Evolutionary conservation across 2,888 invertebrate genomes (phyloP), one percentile per base, ranked within the genome.

Genomic region (Rhingia campestris): DNA sequence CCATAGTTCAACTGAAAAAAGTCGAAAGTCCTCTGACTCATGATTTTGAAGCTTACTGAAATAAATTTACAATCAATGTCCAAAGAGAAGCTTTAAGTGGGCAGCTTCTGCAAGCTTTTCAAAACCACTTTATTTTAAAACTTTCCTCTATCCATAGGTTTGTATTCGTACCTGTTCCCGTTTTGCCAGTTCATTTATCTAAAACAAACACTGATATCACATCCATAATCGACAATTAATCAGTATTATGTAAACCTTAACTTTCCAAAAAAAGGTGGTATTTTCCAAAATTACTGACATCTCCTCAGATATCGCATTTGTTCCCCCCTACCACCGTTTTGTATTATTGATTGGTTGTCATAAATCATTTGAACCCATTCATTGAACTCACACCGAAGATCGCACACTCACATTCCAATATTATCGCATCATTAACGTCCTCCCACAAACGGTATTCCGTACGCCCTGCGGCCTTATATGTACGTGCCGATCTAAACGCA

Each of bases 271-370:
- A 64, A 7, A 30, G 7, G 7, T n/a, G 7, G 30, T n/a, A 14
- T 22, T 51, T 49, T 47, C 56, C 47, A 39, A 30, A 12, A 5
- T 1, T 12, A 12, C 12, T 45, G 12, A 45, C 6, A 14, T 45
- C 41, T 41, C 41, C 70, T 22, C 22, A 22, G 22, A 22, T 22
- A 41, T 30, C 45, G 32, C 22, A 77, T 64, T 64, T 58, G 59
- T 59, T 33, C 33, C 56, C 33, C 56, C 22, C 32, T 37, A 51
- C 43, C 10, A 2, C 12, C 30, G 10, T 22, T 69, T 49, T 61
- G 37, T 41, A 35, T 49, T 54, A 74, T 49, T 61, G 80, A 67
- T 80, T 67, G 47, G 39, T 41, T 74, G 61, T 80, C 67, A 74
- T 49, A 64, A 67, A 67, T 56, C 45, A 30, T 67, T 45, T 22